A percentile compares a stretch with the other conserved stretches of the same genome.
phyloP scores from a whole-genome alignment of 2,113 vertebrate genomes.

The Phaethon lepturus region DNA sequence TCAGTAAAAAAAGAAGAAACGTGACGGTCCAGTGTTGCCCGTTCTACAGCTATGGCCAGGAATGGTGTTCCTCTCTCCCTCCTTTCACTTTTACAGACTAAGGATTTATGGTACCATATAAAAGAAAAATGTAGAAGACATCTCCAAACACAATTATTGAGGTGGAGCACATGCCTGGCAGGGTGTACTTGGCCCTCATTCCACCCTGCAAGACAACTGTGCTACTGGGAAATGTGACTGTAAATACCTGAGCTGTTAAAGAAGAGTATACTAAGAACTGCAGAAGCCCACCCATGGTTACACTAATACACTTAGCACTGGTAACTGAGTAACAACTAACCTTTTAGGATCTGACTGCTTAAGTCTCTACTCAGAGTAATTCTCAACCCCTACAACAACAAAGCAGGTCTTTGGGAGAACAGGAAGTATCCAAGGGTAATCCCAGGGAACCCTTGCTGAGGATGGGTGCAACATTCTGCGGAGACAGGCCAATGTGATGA shows the following conservation, averaged over 20 bases:
- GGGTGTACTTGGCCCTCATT: background rate
- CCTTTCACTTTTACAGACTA: background rate
- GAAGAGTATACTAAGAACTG: background rate
- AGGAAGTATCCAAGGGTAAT: background rate
- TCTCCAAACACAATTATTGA: background rate
- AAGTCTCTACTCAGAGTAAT: background rate
- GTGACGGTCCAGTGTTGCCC: background rate
- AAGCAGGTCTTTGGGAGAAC: background rate
- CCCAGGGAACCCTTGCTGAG: background rate
- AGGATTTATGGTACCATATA: background rate
- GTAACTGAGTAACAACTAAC: background rate
- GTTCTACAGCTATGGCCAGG: background rate
- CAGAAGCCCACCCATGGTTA: background rate
- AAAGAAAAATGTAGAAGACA: background rate
- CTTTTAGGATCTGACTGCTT: background rate
- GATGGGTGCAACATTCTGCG: background rate
- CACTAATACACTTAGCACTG: background rate
- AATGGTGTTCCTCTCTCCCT: background rate
- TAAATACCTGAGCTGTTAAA: background rate
- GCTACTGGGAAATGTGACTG: background rate
- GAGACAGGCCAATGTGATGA: background rate
- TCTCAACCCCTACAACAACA: background rate
- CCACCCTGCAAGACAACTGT: background rate
- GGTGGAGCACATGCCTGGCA: background rate
- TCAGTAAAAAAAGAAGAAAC: background rate